phyloP scores from a whole-genome alignment of 2,797 vertebrate genomes.

The Chromis chromis region DNA sequence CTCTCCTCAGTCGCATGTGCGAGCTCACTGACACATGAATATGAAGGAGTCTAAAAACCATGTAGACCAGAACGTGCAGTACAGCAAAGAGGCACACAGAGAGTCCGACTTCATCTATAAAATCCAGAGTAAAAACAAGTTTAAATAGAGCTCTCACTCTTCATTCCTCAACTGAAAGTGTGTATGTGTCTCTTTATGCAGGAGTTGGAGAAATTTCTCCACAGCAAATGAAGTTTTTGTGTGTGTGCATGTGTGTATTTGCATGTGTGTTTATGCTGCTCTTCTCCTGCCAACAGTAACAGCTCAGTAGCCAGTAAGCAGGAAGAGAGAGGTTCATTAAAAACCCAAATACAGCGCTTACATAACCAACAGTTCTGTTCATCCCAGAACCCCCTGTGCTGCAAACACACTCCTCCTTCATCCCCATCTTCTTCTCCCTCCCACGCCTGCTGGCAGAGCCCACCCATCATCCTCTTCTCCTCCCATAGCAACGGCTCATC shows the following conservation, averaged over 20 bases:
- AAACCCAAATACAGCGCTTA: slow-evolving; percentile 80
- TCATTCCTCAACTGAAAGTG: slow-evolving; percentile 58
- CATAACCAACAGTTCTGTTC: slow-evolving; percentile 82
- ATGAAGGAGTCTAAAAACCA: slow-evolving; percentile 35
- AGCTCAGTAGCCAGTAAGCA: slow-evolving; percentile 77
- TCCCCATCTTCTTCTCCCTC: slow-evolving; percentile 64
- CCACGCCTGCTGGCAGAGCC: slow-evolving; percentile 71
- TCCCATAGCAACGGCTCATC: slow-evolving; percentile 79
- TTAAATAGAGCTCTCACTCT: slow-evolving; percentile 57
- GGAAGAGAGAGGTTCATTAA: slow-evolving; percentile 84
- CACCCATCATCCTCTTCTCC: slow-evolving; percentile 75
- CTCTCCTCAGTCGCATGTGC: slow-evolving; percentile 48
- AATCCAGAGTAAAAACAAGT: slow-evolving; percentile 26
- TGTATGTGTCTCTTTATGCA: slow-evolving; percentile 52
- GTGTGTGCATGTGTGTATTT: slow-evolving; percentile 22
- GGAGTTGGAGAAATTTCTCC: slow-evolving; percentile 49
- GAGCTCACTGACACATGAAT: slow-evolving; percentile 27
- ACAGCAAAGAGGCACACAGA: background rate
- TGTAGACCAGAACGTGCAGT: background rate
- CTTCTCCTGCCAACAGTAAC: slow-evolving; percentile 83
- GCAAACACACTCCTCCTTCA: slow-evolving; percentile 72
- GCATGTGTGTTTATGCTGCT: slow-evolving; percentile 69
- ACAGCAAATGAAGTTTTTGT: slow-evolving; percentile 52
- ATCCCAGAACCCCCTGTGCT: slow-evolving; percentile 69
- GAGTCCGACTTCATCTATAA: slow-evolving; percentile 15